phyloP scores from a whole-genome alignment of 1,140 invertebrate species.

The Saccostrea echinata region DNA sequence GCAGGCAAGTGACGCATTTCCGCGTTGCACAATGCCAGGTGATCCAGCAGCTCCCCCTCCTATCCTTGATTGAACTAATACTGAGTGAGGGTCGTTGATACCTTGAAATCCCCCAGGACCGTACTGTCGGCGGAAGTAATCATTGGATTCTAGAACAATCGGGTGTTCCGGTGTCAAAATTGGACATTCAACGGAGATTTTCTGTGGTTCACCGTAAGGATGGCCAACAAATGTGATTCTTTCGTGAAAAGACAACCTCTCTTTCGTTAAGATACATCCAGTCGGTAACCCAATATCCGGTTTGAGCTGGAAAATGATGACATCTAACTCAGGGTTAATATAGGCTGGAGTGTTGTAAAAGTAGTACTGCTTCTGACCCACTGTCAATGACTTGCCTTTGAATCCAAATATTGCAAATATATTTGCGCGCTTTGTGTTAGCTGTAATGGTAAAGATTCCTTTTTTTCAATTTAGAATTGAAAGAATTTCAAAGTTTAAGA shows the following conservation, averaged over 20 bases:
- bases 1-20: background rate
- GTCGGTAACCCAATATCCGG: background rate
- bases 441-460: background rate
- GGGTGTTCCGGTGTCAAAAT: background rate
- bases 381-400: background rate
- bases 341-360: background rate
- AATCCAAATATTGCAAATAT: slow-evolving; percentile 7
- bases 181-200: background rate
- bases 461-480: background rate
- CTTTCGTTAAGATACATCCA: background rate
- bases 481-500: too few relatives aligned
- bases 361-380: background rate
- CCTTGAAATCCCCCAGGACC: background rate
- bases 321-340: background rate
- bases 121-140: background rate
- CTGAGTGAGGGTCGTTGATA: background rate
- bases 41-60: background rate
- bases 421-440: background rate
- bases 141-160: background rate
- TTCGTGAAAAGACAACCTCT: background rate
- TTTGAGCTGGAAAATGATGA: background rate
- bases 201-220: background rate
- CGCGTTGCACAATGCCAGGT: background rate
- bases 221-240: background rate
- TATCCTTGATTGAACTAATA: background rate